Evolutionary conservation across 2,888 invertebrate species (phyloP).

Genomic region (Tipula unca): DNA sequence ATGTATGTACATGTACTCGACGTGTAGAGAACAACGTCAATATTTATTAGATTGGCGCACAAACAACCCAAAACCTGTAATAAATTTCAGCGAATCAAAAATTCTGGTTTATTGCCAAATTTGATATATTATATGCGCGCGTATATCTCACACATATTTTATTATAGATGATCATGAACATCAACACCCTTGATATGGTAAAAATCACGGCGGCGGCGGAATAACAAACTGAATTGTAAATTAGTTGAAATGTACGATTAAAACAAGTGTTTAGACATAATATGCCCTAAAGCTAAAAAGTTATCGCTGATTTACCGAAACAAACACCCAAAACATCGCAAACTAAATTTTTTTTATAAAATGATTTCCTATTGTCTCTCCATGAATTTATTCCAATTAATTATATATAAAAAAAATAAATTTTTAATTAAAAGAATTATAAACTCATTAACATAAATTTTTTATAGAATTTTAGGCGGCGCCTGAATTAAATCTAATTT

Average conservation of each 20-base stretch:
- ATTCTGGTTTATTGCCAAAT: not conserved
- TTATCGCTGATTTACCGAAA: not conserved
- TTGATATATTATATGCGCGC: no score
- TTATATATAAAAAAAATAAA: not conserved
- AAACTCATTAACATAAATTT: not conserved
- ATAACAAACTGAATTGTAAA: not conserved
- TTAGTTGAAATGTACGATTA: not conserved
- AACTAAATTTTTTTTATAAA: not conserved
- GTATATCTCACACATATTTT: no score
- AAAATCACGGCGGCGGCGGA: not conserved
- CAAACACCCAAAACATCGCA: not conserved
- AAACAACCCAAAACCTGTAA: not conserved
- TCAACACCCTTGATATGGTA: not conserved
- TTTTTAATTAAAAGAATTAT: not conserved
- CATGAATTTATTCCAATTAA: not conserved
- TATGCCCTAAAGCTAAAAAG: no score
- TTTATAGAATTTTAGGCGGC: not conserved
- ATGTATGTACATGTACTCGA: not conserved
- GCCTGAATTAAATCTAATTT: not conserved
- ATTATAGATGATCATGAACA: not conserved
- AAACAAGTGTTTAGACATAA: no score
- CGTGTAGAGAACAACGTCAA: not conserved
- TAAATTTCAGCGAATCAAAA: not conserved
- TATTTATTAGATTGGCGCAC: not conserved
- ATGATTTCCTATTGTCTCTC: not conserved